Evolutionary conservation across 2,888 invertebrate genomes (phyloP), one percentile per base, ranked within the genome.

Genomic region (Ethmia dodecea): DNA sequence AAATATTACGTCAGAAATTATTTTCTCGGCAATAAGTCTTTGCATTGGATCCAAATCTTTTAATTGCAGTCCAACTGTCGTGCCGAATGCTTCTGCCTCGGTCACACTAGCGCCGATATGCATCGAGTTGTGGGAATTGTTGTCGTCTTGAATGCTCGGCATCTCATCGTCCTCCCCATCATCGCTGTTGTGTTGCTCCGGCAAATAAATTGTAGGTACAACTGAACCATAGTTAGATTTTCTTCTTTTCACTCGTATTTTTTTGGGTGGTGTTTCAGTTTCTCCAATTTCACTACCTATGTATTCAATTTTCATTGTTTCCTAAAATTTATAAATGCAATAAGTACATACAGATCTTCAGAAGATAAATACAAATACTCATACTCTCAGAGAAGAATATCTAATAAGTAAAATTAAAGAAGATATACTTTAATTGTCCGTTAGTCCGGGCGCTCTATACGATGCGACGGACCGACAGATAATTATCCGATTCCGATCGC

Each of bases 1-100:
- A 35, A 55, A 65, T 37, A 68, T 56, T 8, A 65, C 43, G 11
- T 66, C 65, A 0, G 64, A 64, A 8, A 69, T 67, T n/a, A 69
- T 40, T 52, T 66, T 68, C 35, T 68, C 60, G 0, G 67, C 66
- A 14, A 60, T 47, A 13, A 40, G 45, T 34, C 57, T 44, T 45
- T 68, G 67, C 31, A 46, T 35, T 0, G 47, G 41, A 8, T 45
- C 42, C 14, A 67, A 31, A 28, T 60, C 55, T 12, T 42, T 47
- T 5, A 68, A 40, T 33, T 65, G 65, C 0, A 51, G 37, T 0
- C 55, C 60, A 9, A 67, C 13, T 0, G 58, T 54, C 28, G 36
- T 52, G 0, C 62, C 64, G 18, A 49, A 61, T 1, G 55, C 38
- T 22, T 49, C 47, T 1, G 46, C 5, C 31, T 45, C 47, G 1